Evolutionary conservation across 53 echinoderm and acorn worm species (phyloP), one percentile per base, ranked within the genome.

Genomic region (Arbacia lixula): DNA sequence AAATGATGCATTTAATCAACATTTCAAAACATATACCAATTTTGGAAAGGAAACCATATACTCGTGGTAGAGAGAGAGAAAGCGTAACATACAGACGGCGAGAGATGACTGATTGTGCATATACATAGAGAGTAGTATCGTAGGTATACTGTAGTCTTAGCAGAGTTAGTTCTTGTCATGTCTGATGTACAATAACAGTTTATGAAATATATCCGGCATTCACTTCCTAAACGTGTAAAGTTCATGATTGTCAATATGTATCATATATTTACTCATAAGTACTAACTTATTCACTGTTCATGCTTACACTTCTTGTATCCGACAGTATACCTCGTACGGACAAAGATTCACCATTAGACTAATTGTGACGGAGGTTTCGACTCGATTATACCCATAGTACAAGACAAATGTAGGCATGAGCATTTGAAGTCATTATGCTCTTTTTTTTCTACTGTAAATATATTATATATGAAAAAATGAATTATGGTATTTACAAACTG

Each of bases 401-500:
- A 42, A 43, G 43, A 69, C 69, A 35, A 42, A 43, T 69, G 69
- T 69, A 41, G 69, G 42, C 69, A 69, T 69, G 42, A 43, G 69
- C 39, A 14, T 46, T 8, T 46, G 69, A 41, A 69, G 40, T 17
- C 27, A 69, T 42, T 41, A 69, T 42, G 69, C 69, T 69, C 43
- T 43, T 69, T 41, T 41, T 69, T 74, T 74, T 74, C 52, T 51
- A 74, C 74, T 74, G 74, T 74, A 74, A 74, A 74, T 74, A 74
- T 46, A 74, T 74, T 69, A 69, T 69, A 69, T 69, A n/a, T n/a
- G n/a, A n/a, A 69, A 69, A 69, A 42, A 43, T 69, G 74, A 53
- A 74, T 31, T 74, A 74, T 74, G 74, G 53, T 74, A 74, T 74
- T 74, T 74, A 74, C 74, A 53, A 74, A 74, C n/a, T 43, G 69